Base-by-base conservation (phyloP, 2,888 invertebrate genomes). In the Gastrophysa polygoni region DNA sequence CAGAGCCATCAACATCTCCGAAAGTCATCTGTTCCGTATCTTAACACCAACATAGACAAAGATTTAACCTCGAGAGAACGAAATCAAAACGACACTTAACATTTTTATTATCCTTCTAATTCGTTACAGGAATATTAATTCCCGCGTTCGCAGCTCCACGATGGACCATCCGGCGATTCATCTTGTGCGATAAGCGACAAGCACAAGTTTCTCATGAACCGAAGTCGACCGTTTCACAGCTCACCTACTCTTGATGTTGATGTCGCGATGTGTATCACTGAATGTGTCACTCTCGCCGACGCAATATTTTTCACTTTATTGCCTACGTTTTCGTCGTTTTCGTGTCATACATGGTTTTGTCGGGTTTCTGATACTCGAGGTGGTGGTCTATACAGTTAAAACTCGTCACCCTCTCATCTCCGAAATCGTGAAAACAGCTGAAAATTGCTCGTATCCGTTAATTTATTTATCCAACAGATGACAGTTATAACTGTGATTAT, bases 71-170 rank as follows among this genome's bases (percentile, higher is more conserved):
- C 20, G 57, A 38, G 51, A 47, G 38, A 52, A 52, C 48, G 46
- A 44, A 57, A 58, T 32, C 29, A 56, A 59, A 63, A 59, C 29
- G 50, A 51, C 63, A 63, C 56, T 63, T 63, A 63, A 63, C 55
- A 56, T 63, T 63, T 58, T 64, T 64, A 63, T 62, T 62, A 56
- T 62, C 49, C 28, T 63, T 52, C 62, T 66, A 72, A 74, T 74
- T 76, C 76, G 76, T 74, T 73, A 71, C 74, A 72, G 75, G 78
- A 78, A 78, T 78, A 75, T 74, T 78, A 78, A 78, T 77, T 75
- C 73, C 58, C 47, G 32, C 56, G 59, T 63, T 50, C 55, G 59
- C 55, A 59, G 74, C 73, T 71, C 73, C 73, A 76, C 77, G 72
- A 71, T 71, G 75, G 73, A 72, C 73, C 70, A 71, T 72, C 68